Conservation (phyloP, 2,113 vertebrate genomes). For the Plecturocebus donacophilus region DNA sequence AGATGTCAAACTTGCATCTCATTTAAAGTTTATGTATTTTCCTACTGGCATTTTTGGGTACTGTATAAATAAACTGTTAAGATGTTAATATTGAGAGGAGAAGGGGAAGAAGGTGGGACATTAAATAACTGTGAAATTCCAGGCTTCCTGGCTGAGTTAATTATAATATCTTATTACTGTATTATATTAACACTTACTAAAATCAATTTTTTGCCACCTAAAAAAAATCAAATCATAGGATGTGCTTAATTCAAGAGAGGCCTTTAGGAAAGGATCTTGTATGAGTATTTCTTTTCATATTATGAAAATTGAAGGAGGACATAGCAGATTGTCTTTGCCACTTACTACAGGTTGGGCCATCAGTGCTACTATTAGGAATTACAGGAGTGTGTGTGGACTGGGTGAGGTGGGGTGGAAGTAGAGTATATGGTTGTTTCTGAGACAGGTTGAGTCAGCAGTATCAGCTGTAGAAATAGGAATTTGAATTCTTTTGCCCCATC, state of each 20-base stretch:
- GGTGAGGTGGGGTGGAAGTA: rapidly evolving
- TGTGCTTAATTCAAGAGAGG: background rate
- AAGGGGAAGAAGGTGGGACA: background rate
- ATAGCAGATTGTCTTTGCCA: background rate
- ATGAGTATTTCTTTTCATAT: background rate
- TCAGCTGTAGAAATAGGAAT: background rate
- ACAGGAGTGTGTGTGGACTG: background rate
- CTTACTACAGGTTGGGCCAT: background rate
- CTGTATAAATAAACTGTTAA: constrained; percentile 75
- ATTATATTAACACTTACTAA: background rate
- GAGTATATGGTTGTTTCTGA: background rate
- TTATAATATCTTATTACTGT: background rate
- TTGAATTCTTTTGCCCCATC: constrained; percentile 4
- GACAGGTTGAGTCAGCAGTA: background rate
- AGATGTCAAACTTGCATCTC: constrained; percentile 77
- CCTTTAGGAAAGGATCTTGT: background rate
- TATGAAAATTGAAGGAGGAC: background rate
- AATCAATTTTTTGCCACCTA: background rate
- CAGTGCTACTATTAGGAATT: background rate
- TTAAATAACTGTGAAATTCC: constrained; percentile 18
- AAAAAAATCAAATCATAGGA: background rate
- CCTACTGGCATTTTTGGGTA: constrained; percentile 49
- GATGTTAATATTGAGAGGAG: constrained; percentile 37
- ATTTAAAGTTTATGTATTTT: constrained; percentile 80
- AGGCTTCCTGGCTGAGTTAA: constrained; percentile 6